Evolutionary conservation across 1,140 invertebrate genomes (phyloP).

Genomic region (Cotesia chilonis): DNA sequence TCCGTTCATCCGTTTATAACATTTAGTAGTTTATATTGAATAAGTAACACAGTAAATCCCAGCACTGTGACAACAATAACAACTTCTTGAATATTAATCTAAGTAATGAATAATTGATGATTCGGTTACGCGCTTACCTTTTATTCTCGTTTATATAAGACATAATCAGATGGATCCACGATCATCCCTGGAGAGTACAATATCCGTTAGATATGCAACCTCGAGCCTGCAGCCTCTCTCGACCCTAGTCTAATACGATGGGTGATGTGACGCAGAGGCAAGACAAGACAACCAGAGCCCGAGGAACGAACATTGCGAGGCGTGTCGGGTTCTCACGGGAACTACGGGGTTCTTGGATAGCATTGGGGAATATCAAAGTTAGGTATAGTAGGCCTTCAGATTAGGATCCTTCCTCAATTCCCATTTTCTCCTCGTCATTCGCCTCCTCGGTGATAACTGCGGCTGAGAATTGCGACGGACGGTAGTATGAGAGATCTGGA

Average conservation of each 20-base stretch:
- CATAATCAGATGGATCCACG: slow-evolving; percentile 9
- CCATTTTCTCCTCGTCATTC: slow-evolving; percentile 49
- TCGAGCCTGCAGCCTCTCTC: slow-evolving; percentile 1
- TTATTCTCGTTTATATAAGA: slow-evolving; percentile 11
- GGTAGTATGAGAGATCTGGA: neutral
- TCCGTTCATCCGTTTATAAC: neutral
- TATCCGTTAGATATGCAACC: slow-evolving; percentile 22
- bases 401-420: slow-evolving; percentile 57
- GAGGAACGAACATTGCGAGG: slow-evolving; percentile 18
- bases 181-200: neutral
- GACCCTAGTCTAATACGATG: slow-evolving; percentile 53
- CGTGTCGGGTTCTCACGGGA: slow-evolving; percentile 36
- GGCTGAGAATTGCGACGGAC: slow-evolving; percentile 19
- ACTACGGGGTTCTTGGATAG: slow-evolving; percentile 26
- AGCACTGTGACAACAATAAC: neutral
- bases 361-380: slow-evolving; percentile 51
- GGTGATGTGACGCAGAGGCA: slow-evolving; percentile 55
- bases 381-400: slow-evolving; percentile 50
- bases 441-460: slow-evolving; percentile 37
- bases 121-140: neutral
- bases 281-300: slow-evolving; percentile 5
- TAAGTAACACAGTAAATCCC: neutral
- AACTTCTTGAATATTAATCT: slow-evolving; percentile 19
- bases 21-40: neutral
- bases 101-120: slow-evolving; percentile 16